Evolutionary conservation across 2,113 vertebrate species (phyloP).

Genomic region (Pongo pygmaeus): DNA sequence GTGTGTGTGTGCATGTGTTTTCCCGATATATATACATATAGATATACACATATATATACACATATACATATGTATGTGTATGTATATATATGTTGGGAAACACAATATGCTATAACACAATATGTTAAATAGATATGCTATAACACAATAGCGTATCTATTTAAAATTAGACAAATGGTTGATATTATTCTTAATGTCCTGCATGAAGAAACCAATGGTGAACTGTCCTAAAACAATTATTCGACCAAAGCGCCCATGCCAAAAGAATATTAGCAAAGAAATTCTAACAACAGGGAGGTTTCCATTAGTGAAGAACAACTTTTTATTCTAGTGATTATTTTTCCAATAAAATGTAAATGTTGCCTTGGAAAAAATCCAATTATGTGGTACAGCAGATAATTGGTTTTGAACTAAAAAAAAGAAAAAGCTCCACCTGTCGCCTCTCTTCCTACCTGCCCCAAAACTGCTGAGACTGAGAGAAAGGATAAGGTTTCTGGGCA

Average conservation of each 20-base stretch:
- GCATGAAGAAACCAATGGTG: neutral
- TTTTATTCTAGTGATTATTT: constrained; percentile 36
- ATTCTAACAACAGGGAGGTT: neutral
- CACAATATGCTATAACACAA: no score
- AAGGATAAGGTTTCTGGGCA: neutral
- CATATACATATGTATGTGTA: no score
- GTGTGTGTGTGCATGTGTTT: no score
- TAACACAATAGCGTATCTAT: neutral
- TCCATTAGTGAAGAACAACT: constrained; percentile 46
- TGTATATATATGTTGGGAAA: no score
- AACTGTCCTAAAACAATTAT: neutral
- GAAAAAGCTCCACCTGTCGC: neutral
- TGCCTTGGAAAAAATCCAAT: constrained; percentile 44
- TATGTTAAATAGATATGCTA: no score
- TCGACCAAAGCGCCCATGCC: neutral
- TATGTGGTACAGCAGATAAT: neutral
- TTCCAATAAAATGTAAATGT: constrained; percentile 53
- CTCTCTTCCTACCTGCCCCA: neutral
- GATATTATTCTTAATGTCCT: neutral
- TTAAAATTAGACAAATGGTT: constrained; percentile 11
- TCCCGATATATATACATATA: no score
- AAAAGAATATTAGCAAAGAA: constrained; percentile 51
- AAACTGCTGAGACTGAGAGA: constrained; percentile 22
- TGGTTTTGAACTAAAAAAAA: constrained; percentile 26
- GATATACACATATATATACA: neutral